A percentile compares a stretch with the other conserved stretches of the same genome.
Conservation (phyloP, 2,797 vertebrate genomes). For the Molothrus aeneus region DNA sequence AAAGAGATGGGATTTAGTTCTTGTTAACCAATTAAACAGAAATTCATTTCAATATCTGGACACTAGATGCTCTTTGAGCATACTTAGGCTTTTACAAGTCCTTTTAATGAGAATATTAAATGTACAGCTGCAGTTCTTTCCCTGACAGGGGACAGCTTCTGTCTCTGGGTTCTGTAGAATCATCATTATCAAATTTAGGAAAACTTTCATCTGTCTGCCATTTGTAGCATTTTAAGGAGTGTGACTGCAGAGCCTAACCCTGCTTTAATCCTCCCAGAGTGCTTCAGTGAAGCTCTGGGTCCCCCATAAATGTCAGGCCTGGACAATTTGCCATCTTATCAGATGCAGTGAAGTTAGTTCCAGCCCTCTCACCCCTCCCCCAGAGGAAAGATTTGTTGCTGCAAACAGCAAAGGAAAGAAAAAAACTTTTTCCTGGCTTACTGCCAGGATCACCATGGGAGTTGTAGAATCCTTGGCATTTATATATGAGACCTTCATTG, state of each 20-base stretch:
- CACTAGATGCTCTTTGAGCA: not conserved
- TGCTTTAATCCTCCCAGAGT: slow-evolving; percentile 66
- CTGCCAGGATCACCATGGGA: slow-evolving; percentile 67
- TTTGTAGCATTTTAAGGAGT: slow-evolving; percentile 50
- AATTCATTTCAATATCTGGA: not conserved
- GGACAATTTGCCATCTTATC: slow-evolving; percentile 61
- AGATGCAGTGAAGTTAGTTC: slow-evolving; percentile 21
- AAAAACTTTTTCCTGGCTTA: slow-evolving; percentile 74
- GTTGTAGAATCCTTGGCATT: slow-evolving; percentile 74
- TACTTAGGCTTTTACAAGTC: not conserved
- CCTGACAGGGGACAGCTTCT: slow-evolving; percentile 33
- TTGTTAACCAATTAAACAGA: not conserved
- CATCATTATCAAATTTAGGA: slow-evolving; percentile 38
- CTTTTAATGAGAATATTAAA: slow-evolving; percentile 33
- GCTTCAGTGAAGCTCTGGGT: slow-evolving; percentile 27
- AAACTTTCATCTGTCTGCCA: slow-evolving; percentile 62
- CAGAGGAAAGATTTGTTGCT: slow-evolving; percentile 57
- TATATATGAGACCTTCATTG: slow-evolving; percentile 62
- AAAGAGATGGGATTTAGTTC: slow-evolving; percentile 1
- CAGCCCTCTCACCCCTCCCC: slow-evolving; percentile 30
- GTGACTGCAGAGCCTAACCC: not conserved
- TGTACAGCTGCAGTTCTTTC: slow-evolving; percentile 8
- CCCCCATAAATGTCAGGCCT: slow-evolving; percentile 70
- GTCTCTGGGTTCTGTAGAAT: slow-evolving; percentile 25
- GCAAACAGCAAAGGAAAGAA: slow-evolving; percentile 67